These are phyloP conservation scores for Agelastica alni DNA, from an alignment of 2,888 invertebrate genomes.

Conservation along the genomic window DNA sequence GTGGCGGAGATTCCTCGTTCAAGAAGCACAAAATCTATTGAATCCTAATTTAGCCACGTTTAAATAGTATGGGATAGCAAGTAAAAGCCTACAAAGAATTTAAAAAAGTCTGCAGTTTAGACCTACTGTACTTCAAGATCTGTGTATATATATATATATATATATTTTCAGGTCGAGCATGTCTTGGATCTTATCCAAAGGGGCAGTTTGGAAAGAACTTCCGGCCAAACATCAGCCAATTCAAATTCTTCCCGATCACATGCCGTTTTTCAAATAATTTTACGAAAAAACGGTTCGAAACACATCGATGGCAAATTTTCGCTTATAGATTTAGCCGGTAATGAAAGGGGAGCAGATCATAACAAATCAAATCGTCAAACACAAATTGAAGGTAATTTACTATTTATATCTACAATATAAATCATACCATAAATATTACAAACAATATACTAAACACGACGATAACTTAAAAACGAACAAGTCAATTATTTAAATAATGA, in stretches of 20 bases:
- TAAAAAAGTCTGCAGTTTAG: no score
- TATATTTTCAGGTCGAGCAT: constrained; percentile 73
- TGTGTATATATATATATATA: not conserved
- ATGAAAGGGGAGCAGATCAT: constrained; percentile 99
- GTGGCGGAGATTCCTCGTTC: no score
- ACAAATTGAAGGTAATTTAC: constrained; percentile 76
- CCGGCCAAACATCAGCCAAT: constrained; percentile 97
- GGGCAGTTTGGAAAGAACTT: constrained; percentile 88
- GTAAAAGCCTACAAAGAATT: no score
- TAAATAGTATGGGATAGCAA: no score
- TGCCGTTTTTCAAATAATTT: constrained; percentile 97
- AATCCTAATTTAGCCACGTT: no score
- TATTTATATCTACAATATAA: no score
- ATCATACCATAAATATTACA: no score
- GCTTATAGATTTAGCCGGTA: constrained; percentile 95
- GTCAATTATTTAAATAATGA: no score
- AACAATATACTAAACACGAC: no score
- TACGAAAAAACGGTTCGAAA: constrained; percentile 72
- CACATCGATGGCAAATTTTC: constrained; percentile 96
- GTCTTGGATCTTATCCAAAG: constrained; percentile 90
- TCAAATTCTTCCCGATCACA: constrained; percentile 97
- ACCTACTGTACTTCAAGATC: no score
- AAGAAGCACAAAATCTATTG: no score
- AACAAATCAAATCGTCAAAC: constrained; percentile 94
- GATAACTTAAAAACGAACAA: no score